A percentile compares a stretch with the other conserved stretches of the same genome.
These are phyloP conservation scores for Gulo gulo DNA, from an alignment of 2,113 vertebrate genomes.

Conservation along the genomic window DNA sequence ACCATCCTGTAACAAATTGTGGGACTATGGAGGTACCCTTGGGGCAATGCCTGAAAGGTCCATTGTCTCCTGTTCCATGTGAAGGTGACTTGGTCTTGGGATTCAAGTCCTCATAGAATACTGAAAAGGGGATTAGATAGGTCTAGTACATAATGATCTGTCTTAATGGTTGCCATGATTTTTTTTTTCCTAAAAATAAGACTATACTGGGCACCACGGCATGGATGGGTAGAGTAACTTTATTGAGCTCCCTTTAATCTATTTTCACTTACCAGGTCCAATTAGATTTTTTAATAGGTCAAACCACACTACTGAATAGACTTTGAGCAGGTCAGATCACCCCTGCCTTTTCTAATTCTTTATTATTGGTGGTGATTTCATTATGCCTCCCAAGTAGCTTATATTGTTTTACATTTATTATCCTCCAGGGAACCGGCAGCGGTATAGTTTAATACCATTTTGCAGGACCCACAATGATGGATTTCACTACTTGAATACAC, in stretches of 20 bases:
- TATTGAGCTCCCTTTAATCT: not conserved
- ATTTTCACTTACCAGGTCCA: not conserved
- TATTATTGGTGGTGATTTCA: not conserved
- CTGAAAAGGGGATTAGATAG: not conserved
- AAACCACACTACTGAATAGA: not conserved
- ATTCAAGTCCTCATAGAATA: not conserved
- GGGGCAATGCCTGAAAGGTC: not conserved
- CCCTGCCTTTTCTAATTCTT: not conserved
- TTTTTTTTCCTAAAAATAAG: not conserved
- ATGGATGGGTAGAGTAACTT: not conserved
- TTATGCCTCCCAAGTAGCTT: not conserved
- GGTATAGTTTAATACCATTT: not conserved
- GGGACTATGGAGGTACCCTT: not conserved
- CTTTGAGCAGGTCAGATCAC: not conserved
- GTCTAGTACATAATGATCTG: not conserved
- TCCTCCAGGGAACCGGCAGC: not conserved
- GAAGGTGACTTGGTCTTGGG: not conserved
- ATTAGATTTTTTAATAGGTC: not conserved
- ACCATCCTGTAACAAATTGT: not conserved
- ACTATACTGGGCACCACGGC: not conserved
- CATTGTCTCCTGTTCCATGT: not conserved
- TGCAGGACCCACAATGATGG: not conserved
- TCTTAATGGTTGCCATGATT: not conserved
- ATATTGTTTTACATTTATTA: not conserved
- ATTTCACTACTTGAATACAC: not conserved